Base-by-base conservation (phyloP, 2,797 vertebrate species). In the Mus caroli region DNA sequence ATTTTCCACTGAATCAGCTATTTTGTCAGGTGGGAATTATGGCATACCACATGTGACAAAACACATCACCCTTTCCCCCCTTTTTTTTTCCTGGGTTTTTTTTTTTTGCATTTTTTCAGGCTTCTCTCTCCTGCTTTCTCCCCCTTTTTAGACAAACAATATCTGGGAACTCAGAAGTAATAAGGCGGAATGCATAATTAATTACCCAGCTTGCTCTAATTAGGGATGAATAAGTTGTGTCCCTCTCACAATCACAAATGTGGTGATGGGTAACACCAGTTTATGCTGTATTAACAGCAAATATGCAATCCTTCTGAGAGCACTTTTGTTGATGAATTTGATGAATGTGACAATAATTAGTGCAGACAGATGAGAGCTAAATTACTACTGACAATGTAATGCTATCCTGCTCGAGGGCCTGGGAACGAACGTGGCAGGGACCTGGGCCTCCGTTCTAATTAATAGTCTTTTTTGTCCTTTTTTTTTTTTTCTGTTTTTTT, bases 141-240 rank as follows among this genome's bases (percentile, higher is more conserved):
- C 98, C 98, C 98, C 98, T 98, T 99, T 99, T 99, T 99, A 99
- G 99, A 99, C 99, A 99, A 99, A 99, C 99, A 99, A 99, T 99
- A 99, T 99, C 99, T 99, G 99, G 99, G 99, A 99, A 99, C 99
- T 99, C 99, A 98, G 99, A 99, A 99, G 99, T 99, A 99, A 99
- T 99, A 99, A 99, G 99, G 99, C 99, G 99, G 99, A 99, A 99
- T 99, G 99, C 99, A 99, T 99, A 99, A 99, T 99, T 99, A 99
- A 99, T 99, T 99, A 99, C 99, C 99, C 99, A 99, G 99, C 99
- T 99, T 99, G 99, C 99, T 99, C 99, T 99, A 99, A 99, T 99
- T 99, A 99, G 99, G 99, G 99, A 99, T 99, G 99, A 99, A 99
- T 99, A 99, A 99, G 99, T 99, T 99, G 99, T 99, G 99, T 99